Evolutionary conservation across 2,888 invertebrate genomes (phyloP).

Genomic region (Ditylenchus weischeri): DNA sequence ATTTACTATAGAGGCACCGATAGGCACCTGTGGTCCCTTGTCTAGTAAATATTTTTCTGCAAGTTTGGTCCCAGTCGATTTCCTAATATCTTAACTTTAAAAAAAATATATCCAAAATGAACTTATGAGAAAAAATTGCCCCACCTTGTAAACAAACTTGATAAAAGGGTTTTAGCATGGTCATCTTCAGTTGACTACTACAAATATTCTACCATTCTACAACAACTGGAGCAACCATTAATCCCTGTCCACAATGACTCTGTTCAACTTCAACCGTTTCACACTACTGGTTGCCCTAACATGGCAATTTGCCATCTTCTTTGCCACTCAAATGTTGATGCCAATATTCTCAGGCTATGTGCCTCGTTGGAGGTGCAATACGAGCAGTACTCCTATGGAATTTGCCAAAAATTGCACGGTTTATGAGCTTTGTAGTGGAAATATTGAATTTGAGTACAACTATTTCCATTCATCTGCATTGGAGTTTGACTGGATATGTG

Average conservation of each 20-base stretch:
- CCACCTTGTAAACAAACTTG: no score
- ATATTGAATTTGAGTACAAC: constrained; percentile 41
- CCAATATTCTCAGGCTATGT: constrained; percentile 52
- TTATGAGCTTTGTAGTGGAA: constrained; percentile 30
- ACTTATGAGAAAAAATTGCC: no score
- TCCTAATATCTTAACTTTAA: no score
- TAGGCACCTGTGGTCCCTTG: no score
- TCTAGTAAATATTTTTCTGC: no score
- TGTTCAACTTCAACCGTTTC: constrained; percentile 56
- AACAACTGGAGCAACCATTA: no score
- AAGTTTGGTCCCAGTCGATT: no score
- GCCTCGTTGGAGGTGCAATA: constrained; percentile 36
- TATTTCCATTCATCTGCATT: constrained; percentile 47
- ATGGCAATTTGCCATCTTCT: constrained; percentile 57
- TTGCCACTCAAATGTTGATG: constrained; percentile 52
- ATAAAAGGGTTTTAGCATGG: no score
- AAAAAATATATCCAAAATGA: no score
- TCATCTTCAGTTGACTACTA: no score
- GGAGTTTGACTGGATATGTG: constrained; percentile 47
- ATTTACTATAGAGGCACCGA: no score
- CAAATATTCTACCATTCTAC: no score
- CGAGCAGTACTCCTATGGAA: constrained; percentile 30
- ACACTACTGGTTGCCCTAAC: constrained; percentile 52
- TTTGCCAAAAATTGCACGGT: constrained; percentile 40
- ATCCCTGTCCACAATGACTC: constrained; percentile 29